These are phyloP conservation scores for Cervus canadensis DNA, from an alignment of 2,113 vertebrate species.

Conservation along the genomic window DNA sequence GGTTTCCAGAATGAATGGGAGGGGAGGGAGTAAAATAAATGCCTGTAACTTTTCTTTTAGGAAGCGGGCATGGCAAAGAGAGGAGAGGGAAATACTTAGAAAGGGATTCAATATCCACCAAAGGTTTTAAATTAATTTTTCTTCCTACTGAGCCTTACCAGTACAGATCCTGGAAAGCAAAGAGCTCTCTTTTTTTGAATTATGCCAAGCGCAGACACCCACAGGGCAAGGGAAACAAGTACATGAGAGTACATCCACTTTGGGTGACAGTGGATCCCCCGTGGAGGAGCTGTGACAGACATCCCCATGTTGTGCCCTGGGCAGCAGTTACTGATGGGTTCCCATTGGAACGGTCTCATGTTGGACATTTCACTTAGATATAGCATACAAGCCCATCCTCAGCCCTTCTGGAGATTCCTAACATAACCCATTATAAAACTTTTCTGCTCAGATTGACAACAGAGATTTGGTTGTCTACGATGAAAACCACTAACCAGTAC, in stretches of 20 bases:
- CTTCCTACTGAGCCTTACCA: background rate
- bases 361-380: background rate
- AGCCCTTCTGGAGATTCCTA: background rate
- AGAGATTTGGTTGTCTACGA: background rate
- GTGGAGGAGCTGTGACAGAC: background rate
- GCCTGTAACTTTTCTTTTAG: background rate
- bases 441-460: background rate
- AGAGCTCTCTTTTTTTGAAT: background rate
- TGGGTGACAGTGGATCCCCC: too few species aligned
- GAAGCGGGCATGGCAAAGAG: background rate
- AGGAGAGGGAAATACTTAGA: background rate
- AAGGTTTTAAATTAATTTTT: background rate
- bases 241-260: fast-evolving
- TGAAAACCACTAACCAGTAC: background rate
- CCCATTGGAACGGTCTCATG: fast-evolving
- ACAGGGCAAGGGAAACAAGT: background rate
- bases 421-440: background rate
- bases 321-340: fast-evolving
- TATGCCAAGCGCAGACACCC: background rate
- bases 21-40: background rate
- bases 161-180: background rate
- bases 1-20: background rate
- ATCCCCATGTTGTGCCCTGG: fast-evolving
- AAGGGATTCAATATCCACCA: background rate
- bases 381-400: background rate